Evolutionary conservation across 2,797 vertebrate genomes (phyloP).

Genomic region (Danio choprae): DNA sequence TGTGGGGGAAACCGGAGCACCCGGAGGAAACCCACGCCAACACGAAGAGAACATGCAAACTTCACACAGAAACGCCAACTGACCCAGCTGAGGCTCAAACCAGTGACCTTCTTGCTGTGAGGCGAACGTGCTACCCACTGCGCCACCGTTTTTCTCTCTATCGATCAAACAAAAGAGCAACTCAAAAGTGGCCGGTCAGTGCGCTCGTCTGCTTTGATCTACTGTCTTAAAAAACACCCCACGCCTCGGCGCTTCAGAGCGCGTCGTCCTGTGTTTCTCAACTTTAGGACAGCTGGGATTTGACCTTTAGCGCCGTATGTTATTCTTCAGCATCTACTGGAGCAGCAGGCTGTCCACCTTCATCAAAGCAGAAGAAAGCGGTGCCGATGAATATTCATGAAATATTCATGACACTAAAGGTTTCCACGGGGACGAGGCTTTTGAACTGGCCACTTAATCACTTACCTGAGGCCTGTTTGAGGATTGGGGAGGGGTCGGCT

Average conservation of each 20-base stretch:
- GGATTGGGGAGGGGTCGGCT: conserved; percentile 45
- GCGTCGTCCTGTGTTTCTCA: conserved; percentile 30
- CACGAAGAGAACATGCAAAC: no score
- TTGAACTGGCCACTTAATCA: conserved; percentile 63
- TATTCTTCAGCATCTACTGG: conserved; percentile 58
- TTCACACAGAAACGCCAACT: no score
- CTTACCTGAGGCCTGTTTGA: conserved; percentile 61
- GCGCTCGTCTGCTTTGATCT: conserved; percentile 39
- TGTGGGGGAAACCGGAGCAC: no score
- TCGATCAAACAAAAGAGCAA: conserved; percentile 44
- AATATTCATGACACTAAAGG: conserved; percentile 71
- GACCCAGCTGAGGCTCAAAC: no score
- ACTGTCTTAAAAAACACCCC: conserved; percentile 21
- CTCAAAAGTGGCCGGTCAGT: conserved; percentile 26
- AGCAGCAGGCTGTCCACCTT: conserved; percentile 70
- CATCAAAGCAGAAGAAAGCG: conserved; percentile 66
- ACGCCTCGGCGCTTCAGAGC: conserved; percentile 26
- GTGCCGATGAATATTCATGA: conserved; percentile 75
- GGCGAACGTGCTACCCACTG: no score
- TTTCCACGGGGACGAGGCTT: conserved; percentile 70
- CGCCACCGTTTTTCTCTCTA: no score
- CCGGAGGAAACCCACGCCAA: no score
- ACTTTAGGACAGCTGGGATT: conserved; percentile 46
- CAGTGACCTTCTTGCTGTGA: no score
- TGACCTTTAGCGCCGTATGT: conserved; percentile 74